Base-by-base conservation (phyloP, 1,140 invertebrate species). In the Oncopeltus fasciatus region DNA sequence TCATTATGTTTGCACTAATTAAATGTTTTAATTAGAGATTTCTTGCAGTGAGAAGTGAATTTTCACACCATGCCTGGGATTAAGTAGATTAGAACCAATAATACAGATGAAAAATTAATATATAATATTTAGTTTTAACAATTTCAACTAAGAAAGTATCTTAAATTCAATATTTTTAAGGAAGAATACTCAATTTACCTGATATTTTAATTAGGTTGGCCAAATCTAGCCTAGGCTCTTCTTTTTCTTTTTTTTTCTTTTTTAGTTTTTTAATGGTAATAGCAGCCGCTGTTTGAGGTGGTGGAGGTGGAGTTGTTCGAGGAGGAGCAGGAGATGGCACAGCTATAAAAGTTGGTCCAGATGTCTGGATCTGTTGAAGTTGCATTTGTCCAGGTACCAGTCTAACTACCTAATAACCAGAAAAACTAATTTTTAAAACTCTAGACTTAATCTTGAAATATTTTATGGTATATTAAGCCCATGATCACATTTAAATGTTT, bases 201-300 rank as follows among this genome's bases (percentile, higher is more conserved):
- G 78, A 78, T 61, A 80, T 75, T 67, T 79, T 79, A 71, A 80
- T 80, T 20, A 80, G 75, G 68, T 75, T 79, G 29, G 77, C 77
- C 57, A 80, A 70, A 67, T 80, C 78, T 20, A 80, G 65, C 59
- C 75, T 74, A 2, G 74, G 74, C 51, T 74, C 72, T 59, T 79
- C 78, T 8, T 79, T 76, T 21, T 78, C 75, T 67, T 78, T 77
- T 59, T 77, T 77, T 67, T 78, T 77, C 4, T 77, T 70, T 60
- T 78, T 78, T 58, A 61, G 74, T 75, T 12, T 64, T 43, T 74
- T 74, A 60, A 77, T 77, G 59, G 75, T 76, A 47, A 74, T 75
- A 47, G 76, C 75, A 3, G 65, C 64, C 20, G 67, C 27, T n/a
- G 57, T 28, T 29, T 64, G 61, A 28, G 67, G 56, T 24, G 11